Percentiles rank a stretch among this genome's conserved stretches.
Conservation (phyloP, 2,113 vertebrate genomes). For the Sterna hirundo region DNA sequence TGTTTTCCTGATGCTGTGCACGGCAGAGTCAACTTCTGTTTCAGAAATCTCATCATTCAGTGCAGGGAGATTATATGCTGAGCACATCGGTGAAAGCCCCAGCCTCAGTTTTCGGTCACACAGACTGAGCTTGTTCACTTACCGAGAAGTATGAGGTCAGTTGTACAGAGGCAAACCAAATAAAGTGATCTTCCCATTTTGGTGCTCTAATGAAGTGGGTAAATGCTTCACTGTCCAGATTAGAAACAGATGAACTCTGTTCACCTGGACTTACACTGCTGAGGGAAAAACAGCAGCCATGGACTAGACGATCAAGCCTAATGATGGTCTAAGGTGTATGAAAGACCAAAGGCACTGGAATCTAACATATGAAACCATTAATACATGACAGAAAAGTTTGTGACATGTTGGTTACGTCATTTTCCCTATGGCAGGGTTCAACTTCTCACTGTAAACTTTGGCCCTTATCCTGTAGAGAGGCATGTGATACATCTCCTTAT, state of each 20-base stretch:
- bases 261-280: background rate
- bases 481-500: accelerated
- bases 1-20: slow-evolving; percentile 33
- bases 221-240: background rate
- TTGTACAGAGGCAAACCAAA: background rate
- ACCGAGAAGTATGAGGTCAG: background rate
- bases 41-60: background rate
- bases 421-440: background rate
- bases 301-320: background rate
- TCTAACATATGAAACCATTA: background rate
- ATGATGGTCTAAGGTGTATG: background rate
- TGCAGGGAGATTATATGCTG: background rate
- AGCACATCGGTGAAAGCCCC: background rate
- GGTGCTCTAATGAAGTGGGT: background rate
- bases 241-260: background rate
- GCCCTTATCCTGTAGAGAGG: background rate
- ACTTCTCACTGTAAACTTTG: background rate
- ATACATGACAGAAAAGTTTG: background rate
- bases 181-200: background rate
- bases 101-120: background rate
- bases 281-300: background rate
- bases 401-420: background rate
- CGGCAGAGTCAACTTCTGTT: background rate
- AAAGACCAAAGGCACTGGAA: background rate
- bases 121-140: background rate